Conservation (phyloP, 2,797 vertebrate genomes). For the Lepilemur ruficaudatus region DNA sequence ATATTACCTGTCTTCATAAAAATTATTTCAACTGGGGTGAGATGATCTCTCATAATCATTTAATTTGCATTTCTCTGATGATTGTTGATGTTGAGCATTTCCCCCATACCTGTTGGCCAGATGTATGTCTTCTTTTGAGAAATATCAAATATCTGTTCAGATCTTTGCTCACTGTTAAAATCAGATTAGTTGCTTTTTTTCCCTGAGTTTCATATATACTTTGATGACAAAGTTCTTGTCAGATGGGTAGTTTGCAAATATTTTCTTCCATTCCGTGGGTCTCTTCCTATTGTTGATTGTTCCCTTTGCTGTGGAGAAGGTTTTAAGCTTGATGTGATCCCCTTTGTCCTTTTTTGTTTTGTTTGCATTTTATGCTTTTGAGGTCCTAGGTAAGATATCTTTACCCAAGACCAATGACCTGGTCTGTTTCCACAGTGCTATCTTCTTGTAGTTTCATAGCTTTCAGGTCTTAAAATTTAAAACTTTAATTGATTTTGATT, state of each 20-base stretch:
- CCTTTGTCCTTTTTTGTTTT: not conserved
- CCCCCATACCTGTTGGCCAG: not conserved
- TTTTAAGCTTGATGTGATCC: not conserved
- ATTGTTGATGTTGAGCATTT: not conserved
- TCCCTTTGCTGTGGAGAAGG: not conserved
- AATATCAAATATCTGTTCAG: not conserved
- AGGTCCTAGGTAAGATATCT: not conserved
- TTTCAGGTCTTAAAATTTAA: not conserved
- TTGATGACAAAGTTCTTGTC: not conserved
- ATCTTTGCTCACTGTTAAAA: not conserved
- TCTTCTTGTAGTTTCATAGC: not conserved
- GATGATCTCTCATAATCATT: not conserved
- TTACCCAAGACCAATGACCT: not conserved
- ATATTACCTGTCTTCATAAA: not conserved
- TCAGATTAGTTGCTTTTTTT: not conserved
- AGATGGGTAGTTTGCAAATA: not conserved
- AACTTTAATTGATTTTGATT: not conserved
- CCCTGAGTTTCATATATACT: not conserved
- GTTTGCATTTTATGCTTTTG: not conserved
- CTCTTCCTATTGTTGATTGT: not conserved
- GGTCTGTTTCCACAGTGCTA: not conserved
- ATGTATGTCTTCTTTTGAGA: not conserved
- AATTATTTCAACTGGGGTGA: not conserved
- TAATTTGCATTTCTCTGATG: not conserved
- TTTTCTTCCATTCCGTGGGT: not conserved